phyloP scores from a whole-genome alignment of 2,113 vertebrate genomes.

The Tenrec ecaudatus region DNA sequence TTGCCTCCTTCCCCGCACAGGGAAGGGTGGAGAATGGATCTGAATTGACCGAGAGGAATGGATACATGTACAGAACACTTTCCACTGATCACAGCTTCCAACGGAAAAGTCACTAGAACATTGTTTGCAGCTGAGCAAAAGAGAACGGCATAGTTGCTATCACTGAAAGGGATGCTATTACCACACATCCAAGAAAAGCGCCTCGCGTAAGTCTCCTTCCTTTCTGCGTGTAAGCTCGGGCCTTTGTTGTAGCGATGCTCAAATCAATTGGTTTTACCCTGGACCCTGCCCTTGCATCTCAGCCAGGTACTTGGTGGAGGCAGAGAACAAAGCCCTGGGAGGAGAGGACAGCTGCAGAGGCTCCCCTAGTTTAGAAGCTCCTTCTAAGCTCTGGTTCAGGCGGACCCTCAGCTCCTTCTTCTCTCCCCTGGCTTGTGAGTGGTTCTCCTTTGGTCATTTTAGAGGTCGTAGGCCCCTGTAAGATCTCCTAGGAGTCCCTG shows the following conservation, averaged over 20 bases:
- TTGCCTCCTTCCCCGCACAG: not conserved
- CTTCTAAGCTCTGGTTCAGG: not conserved
- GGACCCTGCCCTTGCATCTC: not conserved
- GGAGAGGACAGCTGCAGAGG: not conserved
- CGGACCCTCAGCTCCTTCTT: not conserved
- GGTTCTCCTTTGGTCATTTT: not conserved
- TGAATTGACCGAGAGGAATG: not conserved
- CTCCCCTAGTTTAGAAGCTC: not conserved
- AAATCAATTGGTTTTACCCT: conserved; percentile 17
- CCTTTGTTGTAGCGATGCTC: not conserved
- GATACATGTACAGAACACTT: not conserved
- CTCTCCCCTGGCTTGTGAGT: not conserved
- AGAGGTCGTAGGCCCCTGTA: not conserved
- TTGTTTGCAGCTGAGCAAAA: not conserved
- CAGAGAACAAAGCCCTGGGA: not conserved
- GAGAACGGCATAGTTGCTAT: not conserved
- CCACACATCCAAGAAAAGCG: not conserved
- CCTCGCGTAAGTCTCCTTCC: not conserved
- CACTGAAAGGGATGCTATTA: conserved; percentile 25
- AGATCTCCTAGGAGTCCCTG: not conserved
- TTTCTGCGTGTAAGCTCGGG: not conserved
- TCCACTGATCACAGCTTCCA: not conserved
- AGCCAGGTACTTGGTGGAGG: not conserved
- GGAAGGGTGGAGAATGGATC: not conserved
- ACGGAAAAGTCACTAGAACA: not conserved